phyloP scores from a whole-genome alignment of 2,113 vertebrate species.

The Amazona guildingii region DNA sequence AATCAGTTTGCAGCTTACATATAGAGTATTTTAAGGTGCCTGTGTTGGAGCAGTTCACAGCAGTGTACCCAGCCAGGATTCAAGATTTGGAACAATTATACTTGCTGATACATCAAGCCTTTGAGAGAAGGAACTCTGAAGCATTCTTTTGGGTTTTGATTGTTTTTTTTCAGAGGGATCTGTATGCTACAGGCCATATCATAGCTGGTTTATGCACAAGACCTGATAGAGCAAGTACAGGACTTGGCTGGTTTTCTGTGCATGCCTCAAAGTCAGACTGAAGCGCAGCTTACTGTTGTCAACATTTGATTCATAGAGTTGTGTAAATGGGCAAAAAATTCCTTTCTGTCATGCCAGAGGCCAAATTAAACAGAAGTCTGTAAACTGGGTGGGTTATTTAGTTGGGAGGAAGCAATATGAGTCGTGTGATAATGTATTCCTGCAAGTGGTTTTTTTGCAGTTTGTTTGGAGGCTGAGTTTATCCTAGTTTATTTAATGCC shows the following conservation, averaged over 20 bases:
- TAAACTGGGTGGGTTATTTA: slow-evolving; percentile 32
- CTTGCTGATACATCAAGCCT: background rate
- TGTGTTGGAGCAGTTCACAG: background rate
- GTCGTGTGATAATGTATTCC: slow-evolving; percentile 69
- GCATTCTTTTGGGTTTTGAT: background rate
- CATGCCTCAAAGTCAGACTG: slow-evolving; percentile 73
- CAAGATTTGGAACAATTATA: background rate
- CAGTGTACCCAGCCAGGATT: background rate
- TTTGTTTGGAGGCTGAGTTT: background rate
- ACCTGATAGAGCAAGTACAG: slow-evolving; percentile 21
- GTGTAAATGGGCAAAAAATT: slow-evolving; percentile 77
- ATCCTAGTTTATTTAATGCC: slow-evolving; percentile 11
- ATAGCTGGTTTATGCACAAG: background rate
- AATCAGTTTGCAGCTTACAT: background rate
- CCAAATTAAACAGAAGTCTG: slow-evolving; percentile 70
- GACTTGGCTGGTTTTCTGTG: slow-evolving; percentile 27
- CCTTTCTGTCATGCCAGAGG: slow-evolving; percentile 76
- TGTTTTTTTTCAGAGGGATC: background rate
- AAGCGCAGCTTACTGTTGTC: slow-evolving; percentile 76
- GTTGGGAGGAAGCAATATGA: slow-evolving; percentile 47
- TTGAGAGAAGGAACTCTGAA: background rate
- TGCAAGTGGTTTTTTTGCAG: slow-evolving; percentile 22
- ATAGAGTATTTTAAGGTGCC: background rate
- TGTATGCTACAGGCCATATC: background rate
- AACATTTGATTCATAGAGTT: slow-evolving; percentile 80